Evolutionary conservation across 2,797 vertebrate genomes (phyloP).

Genomic region (Erpetoichthys calabaricus): DNA sequence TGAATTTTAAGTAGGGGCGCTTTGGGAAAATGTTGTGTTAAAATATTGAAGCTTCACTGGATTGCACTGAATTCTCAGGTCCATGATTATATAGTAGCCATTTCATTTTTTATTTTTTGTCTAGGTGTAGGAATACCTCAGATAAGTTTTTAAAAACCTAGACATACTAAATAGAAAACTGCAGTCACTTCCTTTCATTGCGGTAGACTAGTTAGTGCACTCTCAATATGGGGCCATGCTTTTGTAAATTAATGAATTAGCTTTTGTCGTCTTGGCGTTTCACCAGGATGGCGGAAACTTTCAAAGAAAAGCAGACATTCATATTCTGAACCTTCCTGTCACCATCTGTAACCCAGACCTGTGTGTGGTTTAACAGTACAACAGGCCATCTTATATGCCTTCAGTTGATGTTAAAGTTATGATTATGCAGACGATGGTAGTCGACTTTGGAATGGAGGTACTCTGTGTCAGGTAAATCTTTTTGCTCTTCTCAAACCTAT

Average conservation of each 20-base stretch:
- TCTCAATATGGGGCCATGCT: conserved; percentile 1
- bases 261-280: conserved; percentile 14
- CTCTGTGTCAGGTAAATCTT: conserved; percentile 6
- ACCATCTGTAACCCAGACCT: conserved; percentile 24
- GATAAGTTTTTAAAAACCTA: too few species aligned
- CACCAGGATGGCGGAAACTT: conserved; percentile 1
- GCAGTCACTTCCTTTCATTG: too few species aligned
- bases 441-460: neutral
- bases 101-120: too few species aligned
- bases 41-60: too few species aligned
- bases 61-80: too few species aligned
- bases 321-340: conserved; percentile 2
- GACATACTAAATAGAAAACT: too few species aligned
- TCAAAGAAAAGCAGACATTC: conserved; percentile 10
- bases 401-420: too few species aligned
- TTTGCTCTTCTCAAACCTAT: neutral
- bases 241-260: conserved; percentile 5
- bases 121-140: too few species aligned
- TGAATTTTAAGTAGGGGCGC: too few species aligned
- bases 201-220: neutral
- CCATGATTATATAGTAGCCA: too few species aligned
- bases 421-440: neutral
- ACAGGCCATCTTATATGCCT: too few species aligned
- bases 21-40: too few species aligned
- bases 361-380: neutral